Percentiles rank a stretch among this genome's conserved stretches.
These are phyloP conservation scores for Platypus cylindrus DNA, from an alignment of 2,888 invertebrate species.

Conservation along the genomic window DNA sequence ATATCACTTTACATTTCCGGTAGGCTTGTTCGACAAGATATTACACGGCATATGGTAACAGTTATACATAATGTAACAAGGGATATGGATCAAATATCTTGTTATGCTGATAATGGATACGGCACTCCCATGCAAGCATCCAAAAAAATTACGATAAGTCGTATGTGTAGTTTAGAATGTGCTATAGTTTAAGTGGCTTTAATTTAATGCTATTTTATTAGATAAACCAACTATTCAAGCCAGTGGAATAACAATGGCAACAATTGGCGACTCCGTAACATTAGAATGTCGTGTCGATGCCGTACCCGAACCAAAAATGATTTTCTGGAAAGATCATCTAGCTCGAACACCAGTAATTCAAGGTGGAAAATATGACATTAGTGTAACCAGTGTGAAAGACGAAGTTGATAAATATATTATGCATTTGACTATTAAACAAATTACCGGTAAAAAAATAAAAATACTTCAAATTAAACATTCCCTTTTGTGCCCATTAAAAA, in stretches of 20 bases:
- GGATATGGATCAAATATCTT: conserved; percentile 76
- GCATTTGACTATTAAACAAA: conserved; percentile 60
- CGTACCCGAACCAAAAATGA: conserved; percentile 65
- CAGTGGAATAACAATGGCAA: conserved; percentile 64
- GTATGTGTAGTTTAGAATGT: conserved; percentile 41
- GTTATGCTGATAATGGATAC: conserved; percentile 80
- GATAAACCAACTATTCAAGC: conserved; percentile 67
- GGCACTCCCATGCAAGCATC: conserved; percentile 80
- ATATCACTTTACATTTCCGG: conserved; percentile 72
- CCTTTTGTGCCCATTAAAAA: no score
- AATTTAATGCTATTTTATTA: conserved; percentile 26
- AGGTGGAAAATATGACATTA: conserved; percentile 60
- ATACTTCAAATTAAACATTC: no score
- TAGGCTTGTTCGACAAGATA: conserved; percentile 66
- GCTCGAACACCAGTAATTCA: conserved; percentile 64
- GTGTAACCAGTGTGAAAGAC: conserved; percentile 45
- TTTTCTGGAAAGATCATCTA: conserved; percentile 69
- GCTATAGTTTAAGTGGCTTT: background rate
- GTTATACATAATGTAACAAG: conserved; percentile 74
- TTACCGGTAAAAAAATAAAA: conserved; percentile 40
- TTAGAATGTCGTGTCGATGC: conserved; percentile 68
- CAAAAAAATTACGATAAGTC: conserved; percentile 65
- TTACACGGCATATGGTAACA: conserved; percentile 74
- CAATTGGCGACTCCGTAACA: conserved; percentile 61
- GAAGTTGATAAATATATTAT: conserved; percentile 60